Evolutionary conservation across 2,113 vertebrate species (phyloP), one percentile per base, ranked within the genome.

Genomic region (Amphilophus citrinellus): DNA sequence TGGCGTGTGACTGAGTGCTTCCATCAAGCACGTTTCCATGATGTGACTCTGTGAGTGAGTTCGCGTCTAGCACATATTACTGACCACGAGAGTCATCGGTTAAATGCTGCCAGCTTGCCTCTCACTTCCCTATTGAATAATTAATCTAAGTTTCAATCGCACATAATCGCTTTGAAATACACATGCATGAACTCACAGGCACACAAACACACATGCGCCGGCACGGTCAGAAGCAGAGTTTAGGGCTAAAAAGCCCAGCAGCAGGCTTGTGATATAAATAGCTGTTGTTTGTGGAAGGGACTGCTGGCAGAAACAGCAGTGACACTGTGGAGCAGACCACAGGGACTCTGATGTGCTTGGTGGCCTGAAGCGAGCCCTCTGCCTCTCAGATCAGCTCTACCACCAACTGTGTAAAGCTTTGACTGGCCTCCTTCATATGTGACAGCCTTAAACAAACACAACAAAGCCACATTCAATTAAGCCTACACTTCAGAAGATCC

Each of bases 221-320:
- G 83, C 66, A 80, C 62, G 79, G 88, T 88, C 87, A 89, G 76
- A 66, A 83, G 84, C 93, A 94, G 94, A 95, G 95, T 97, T 97
- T 97, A 94, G 90, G 90, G 91, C 77, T 91, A 96, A 96, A 95
- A 96, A 96, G 95, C 95, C 96, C 94, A 96, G 95, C 95, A 96
- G 95, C 86, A 96, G 94, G 89, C 85, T 88, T 50, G 95, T 93
- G 96, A 95, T 96, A 96, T 96, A 97, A 95, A 96, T 93, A 96
- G 93, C 95, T 82, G 94, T 89, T 95, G 92, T 94, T 95, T 95
- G 91, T 94, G 91, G 87, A 92, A 79, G 61, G 88, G 82, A 91
- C 95, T 89, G 91, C 92, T 88, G 95, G 94, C 93, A 95, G 85
- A 90, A 88, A 88, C 18, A n/a, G 88, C 62, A 93, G 81, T 91